phyloP scores from a whole-genome alignment of 2,113 vertebrate genomes.

The Zingel zingel region DNA sequence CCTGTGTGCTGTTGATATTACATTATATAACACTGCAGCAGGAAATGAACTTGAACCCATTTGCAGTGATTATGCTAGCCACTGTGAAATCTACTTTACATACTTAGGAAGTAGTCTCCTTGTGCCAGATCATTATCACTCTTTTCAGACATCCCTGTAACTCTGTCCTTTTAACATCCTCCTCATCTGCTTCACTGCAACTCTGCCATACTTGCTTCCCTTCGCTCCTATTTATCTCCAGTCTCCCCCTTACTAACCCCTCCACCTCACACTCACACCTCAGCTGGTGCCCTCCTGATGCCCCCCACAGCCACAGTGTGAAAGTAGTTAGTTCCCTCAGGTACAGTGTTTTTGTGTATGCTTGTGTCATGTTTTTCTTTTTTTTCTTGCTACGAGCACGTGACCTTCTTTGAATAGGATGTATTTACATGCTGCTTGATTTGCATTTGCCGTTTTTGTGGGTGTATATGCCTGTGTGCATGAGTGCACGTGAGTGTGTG shows the following conservation, averaged over 20 bases:
- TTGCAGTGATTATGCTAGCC: constrained; percentile 5
- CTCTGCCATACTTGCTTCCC: neutral
- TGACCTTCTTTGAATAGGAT: constrained; percentile 55
- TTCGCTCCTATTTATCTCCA: constrained; percentile 44
- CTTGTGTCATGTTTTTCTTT: neutral
- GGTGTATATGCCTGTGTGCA: constrained; percentile 2
- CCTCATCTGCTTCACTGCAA: neutral
- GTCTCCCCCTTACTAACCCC: constrained; percentile 59
- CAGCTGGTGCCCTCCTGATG: constrained; percentile 36
- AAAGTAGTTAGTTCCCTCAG: constrained; percentile 51
- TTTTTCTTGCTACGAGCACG: constrained; percentile 3
- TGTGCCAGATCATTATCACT: neutral
- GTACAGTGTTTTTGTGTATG: constrained; percentile 39
- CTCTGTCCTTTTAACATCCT: neutral
- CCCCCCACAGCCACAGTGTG: constrained; percentile 21
- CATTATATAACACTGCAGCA: constrained; percentile 20
- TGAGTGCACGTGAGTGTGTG: constrained; percentile 12
- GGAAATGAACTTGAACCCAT: constrained; percentile 29
- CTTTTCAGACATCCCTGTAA: neutral
- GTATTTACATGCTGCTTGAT: constrained; percentile 67
- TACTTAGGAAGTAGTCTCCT: neutral
- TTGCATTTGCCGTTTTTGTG: constrained; percentile 70
- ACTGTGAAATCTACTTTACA: neutral
- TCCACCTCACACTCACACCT: constrained; percentile 31
- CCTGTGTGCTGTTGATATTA: constrained; percentile 1